phyloP scores from a whole-genome alignment of 1,140 invertebrate species.

The Cylas formicarius region DNA sequence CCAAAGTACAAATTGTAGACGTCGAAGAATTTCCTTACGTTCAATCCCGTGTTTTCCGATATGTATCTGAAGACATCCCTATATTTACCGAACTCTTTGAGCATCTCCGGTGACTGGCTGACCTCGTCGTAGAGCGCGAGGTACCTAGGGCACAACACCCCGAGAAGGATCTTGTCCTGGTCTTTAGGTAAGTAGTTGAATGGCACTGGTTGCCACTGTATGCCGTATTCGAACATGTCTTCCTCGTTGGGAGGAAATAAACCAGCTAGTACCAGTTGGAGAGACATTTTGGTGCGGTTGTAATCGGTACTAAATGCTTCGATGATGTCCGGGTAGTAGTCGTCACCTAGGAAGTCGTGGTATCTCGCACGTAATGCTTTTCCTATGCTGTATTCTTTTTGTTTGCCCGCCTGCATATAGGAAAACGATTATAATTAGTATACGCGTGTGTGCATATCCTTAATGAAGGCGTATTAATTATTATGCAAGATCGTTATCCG shows the following conservation, averaged over 20 bases:
- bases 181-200: constrained; percentile 41
- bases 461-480: no score
- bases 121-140: constrained; percentile 12
- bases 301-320: constrained; percentile 36
- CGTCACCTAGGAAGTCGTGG: constrained; percentile 52
- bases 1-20: constrained; percentile 19
- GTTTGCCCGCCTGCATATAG: constrained; percentile 19
- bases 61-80: constrained; percentile 13
- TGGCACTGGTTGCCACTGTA: constrained; percentile 82
- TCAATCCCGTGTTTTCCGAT: constrained; percentile 17
- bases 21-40: constrained; percentile 16
- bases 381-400: constrained; percentile 53
- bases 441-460: no score
- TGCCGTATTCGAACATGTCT: constrained; percentile 60
- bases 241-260: constrained; percentile 65
- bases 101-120: constrained; percentile 6
- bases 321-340: constrained; percentile 43
- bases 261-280: constrained; percentile 68
- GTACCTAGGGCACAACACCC: constrained; percentile 15
- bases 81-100: constrained; percentile 7
- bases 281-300: constrained; percentile 53
- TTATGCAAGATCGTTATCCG: no score
- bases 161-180: constrained; percentile 18
- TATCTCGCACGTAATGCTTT: constrained; percentile 54
- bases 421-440: neutral